A percentile compares a stretch with the other conserved stretches of the same genome.
Conservation (phyloP, 2,888 invertebrate species). For the Xestia ashworthii region DNA sequence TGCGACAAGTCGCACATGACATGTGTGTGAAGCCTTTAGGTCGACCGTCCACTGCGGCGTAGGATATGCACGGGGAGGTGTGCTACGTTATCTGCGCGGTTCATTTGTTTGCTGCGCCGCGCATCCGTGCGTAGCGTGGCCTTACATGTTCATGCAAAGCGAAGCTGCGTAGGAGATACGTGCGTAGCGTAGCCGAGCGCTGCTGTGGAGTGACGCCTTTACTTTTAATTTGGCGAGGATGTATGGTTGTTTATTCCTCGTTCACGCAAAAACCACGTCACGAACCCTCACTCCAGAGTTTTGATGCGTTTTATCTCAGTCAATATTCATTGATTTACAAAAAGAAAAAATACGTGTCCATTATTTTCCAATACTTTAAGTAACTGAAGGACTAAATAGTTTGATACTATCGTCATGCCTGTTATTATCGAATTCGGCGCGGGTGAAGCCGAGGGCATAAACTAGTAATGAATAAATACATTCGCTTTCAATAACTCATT, state of each 20-base stretch:
- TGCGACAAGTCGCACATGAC: background rate
- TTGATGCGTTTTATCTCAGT: too few species aligned
- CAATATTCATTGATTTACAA: too few species aligned
- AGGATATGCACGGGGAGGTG: background rate
- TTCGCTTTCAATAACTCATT: slow-evolving; percentile 14
- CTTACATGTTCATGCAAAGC: background rate
- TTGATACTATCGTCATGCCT: too few species aligned
- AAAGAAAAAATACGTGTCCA: too few species aligned
- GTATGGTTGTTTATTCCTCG: background rate
- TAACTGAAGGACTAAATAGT: too few species aligned
- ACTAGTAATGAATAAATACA: slow-evolving; percentile 17
- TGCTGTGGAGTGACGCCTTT: background rate
- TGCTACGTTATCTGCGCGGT: background rate
- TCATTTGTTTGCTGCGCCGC: background rate
- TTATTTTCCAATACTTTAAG: too few species aligned
- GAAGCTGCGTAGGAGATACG: background rate
- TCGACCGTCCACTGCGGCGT: background rate
- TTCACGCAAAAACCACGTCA: background rate
- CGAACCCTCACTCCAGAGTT: too few species aligned
- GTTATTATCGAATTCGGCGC: background rate
- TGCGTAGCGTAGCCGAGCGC: background rate
- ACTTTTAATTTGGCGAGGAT: background rate
- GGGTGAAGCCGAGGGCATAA: background rate
- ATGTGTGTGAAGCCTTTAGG: background rate
- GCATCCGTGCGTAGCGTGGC: background rate